A percentile compares a stretch with the other conserved stretches of the same genome.
These are phyloP conservation scores for Psephotus haematonotus DNA, from an alignment of 2,113 vertebrate species.

Conservation along the genomic window DNA sequence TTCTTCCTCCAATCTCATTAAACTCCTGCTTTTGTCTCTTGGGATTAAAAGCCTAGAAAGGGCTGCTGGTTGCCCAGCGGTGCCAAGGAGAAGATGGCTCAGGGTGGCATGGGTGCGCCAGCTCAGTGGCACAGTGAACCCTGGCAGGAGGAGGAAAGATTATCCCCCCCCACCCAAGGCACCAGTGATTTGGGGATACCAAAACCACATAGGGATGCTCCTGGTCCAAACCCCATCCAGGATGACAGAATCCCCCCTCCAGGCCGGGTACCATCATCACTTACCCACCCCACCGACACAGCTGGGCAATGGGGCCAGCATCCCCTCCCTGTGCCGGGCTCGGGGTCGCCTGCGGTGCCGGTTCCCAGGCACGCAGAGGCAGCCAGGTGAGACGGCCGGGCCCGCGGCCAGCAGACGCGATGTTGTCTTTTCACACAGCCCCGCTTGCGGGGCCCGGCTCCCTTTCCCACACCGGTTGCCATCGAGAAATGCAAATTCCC, in stretches of 20 bases:
- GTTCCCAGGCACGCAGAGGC: constrained; percentile 60
- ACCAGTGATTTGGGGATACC: background rate
- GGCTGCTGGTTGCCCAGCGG: background rate
- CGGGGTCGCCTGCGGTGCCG: background rate
- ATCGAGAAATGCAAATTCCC: constrained; percentile 73
- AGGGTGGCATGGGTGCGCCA: background rate
- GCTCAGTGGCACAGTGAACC: fast-evolving
- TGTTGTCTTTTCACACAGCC: constrained; percentile 72
- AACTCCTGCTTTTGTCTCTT: constrained; percentile 47
- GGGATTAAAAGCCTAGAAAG: constrained; percentile 56
- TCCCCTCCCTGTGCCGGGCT: background rate
- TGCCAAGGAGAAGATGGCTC: constrained; percentile 41
- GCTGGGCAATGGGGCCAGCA: fast-evolving
- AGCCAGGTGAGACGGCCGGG: constrained; percentile 63
- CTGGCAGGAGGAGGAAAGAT: background rate
- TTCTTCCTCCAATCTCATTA: background rate
- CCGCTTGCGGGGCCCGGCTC: background rate
- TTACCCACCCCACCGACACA: fast-evolving
- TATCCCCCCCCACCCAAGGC: fast-evolving
- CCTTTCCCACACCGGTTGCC: constrained; percentile 51
- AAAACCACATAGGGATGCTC: fast-evolving
- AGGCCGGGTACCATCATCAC: background rate
- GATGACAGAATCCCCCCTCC: no score
- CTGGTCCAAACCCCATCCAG: background rate
- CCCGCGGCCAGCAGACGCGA: constrained; percentile 20